phyloP scores from a whole-genome alignment of 2,888 invertebrate genomes.

The Rhingia rostrata region DNA sequence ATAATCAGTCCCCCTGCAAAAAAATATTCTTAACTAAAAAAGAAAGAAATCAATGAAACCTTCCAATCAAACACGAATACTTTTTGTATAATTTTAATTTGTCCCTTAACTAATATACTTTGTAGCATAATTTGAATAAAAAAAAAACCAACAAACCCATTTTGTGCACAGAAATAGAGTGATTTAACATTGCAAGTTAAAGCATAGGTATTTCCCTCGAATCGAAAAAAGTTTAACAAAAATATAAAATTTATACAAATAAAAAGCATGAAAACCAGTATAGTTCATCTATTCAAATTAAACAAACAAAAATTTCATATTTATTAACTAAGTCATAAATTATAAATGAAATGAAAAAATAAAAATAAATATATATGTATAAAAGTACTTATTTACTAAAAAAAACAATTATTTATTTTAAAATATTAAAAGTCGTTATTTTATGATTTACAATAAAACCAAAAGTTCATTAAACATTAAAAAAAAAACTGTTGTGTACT shows the following conservation, averaged over 20 bases:
- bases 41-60: conserved; percentile 38
- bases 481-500: conserved; percentile 69
- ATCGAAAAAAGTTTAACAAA: conserved; percentile 53
- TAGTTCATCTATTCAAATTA: conserved; percentile 71
- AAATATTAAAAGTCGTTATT: conserved; percentile 66
- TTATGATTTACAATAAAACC: conserved; percentile 70
- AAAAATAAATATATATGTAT: conserved; percentile 64
- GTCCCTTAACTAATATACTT: conserved; percentile 41
- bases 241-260: conserved; percentile 61
- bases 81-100: conserved; percentile 51
- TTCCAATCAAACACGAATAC: conserved; percentile 30
- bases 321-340: conserved; percentile 72
- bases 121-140: conserved; percentile 54
- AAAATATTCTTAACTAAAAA: conserved; percentile 47
- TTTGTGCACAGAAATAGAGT: conserved; percentile 72
- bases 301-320: conserved; percentile 60
- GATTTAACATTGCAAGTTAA: conserved; percentile 56
- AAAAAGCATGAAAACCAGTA: conserved; percentile 65
- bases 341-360: conserved; percentile 54
- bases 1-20: conserved; percentile 24
- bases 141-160: conserved; percentile 31
- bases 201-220: conserved; percentile 61
- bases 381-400: conserved; percentile 71
- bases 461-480: conserved; percentile 50
- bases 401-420: conserved; percentile 60